Percentiles rank a stretch among this genome's conserved stretches.
phyloP scores from a whole-genome alignment of 2,113 vertebrate genomes.

The Gadus macrocephalus region DNA sequence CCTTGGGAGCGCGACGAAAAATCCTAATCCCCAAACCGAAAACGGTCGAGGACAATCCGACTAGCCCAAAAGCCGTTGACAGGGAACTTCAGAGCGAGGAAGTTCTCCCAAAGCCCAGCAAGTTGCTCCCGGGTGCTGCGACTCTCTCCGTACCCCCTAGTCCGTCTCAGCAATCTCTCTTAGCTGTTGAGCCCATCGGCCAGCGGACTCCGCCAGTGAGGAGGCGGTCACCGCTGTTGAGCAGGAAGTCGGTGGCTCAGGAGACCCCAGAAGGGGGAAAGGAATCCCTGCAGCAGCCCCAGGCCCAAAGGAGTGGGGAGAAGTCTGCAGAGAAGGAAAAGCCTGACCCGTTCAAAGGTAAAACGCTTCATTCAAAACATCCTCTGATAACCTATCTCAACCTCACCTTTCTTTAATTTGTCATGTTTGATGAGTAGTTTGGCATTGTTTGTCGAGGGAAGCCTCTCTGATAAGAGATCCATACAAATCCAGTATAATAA shows the following conservation, averaged over 20 bases:
- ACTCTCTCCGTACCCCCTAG: conserved; percentile 69
- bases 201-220: conserved; percentile 44
- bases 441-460: no score
- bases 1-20: conserved; percentile 90
- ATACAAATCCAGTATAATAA: no score
- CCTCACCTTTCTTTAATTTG: no score
- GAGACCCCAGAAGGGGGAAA: conserved; percentile 73
- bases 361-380: conserved; percentile 15
- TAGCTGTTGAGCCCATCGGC: conserved; percentile 57
- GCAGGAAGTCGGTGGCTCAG: conserved; percentile 66
- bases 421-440: no score
- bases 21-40: conserved; percentile 78
- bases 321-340: conserved; percentile 71
- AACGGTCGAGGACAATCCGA: conserved; percentile 53
- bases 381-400: no score
- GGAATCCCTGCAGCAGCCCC: conserved; percentile 48
- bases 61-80: conserved; percentile 16
- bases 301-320: conserved; percentile 48
- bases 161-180: conserved; percentile 54
- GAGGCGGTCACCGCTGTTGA: conserved; percentile 6
- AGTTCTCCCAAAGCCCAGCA: conserved; percentile 20
- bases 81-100: conserved; percentile 37
- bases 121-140: conserved; percentile 36
- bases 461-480: no score
- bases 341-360: conserved; percentile 88